Conservation (phyloP, 2,888 invertebrate genomes). For the Ashinkailepas kermadecensis region DNA sequence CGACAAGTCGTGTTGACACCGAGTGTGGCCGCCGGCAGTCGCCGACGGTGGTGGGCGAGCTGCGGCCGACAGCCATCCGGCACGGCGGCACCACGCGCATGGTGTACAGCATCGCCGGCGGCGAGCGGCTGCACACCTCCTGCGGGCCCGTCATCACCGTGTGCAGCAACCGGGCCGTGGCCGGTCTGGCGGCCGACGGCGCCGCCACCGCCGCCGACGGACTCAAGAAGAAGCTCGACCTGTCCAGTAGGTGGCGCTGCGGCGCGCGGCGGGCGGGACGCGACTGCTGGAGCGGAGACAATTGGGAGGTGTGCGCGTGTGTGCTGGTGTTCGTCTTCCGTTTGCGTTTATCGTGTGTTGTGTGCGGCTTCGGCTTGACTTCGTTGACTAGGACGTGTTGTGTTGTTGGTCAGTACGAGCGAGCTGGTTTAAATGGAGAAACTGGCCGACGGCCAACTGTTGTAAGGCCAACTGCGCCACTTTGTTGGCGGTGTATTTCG, state of each 20-base stretch:
- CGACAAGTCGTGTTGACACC: too few species aligned
- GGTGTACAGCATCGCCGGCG: conserved; percentile 18
- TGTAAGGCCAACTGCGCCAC: too few species aligned
- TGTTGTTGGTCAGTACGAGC: too few species aligned
- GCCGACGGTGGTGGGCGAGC: conserved; percentile 11
- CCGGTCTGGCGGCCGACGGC: neutral
- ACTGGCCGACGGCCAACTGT: too few species aligned
- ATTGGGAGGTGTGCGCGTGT: neutral
- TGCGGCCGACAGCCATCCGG: neutral
- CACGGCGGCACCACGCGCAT: conserved; percentile 18
- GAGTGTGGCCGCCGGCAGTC: neutral
- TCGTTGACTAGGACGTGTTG: too few species aligned
- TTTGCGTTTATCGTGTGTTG: too few species aligned
- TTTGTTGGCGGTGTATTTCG: too few species aligned
- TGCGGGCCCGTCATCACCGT: conserved; percentile 12
- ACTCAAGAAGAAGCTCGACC: conserved; percentile 5
- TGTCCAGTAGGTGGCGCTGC: neutral
- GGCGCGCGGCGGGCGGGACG: neutral
- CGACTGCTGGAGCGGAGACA: neutral
- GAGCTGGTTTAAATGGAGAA: too few species aligned
- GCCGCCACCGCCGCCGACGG: conserved; percentile 4
- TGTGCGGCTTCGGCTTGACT: too few species aligned
- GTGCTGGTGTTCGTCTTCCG: too few species aligned
- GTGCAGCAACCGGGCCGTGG: neutral
- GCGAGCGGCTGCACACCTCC: conserved; percentile 2